These are phyloP conservation scores for Lycodopsis pacificus DNA, from an alignment of 2,797 vertebrate species.

Conservation along the genomic window DNA sequence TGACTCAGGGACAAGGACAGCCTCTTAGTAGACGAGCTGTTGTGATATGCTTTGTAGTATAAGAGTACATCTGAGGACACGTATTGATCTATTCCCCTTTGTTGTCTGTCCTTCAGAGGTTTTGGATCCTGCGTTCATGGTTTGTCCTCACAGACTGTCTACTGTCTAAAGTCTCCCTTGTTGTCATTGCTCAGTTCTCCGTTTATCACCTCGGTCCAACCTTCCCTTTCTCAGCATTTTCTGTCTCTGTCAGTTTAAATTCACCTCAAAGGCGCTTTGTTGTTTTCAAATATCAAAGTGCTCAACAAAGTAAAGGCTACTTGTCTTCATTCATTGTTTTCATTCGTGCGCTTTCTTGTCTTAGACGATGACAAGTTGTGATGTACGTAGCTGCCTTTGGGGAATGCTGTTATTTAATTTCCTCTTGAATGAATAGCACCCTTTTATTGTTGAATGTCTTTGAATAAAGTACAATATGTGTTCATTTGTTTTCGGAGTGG, in stretches of 20 bases:
- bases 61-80: conserved; percentile 12
- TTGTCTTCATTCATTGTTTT: conserved; percentile 2
- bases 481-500: background rate
- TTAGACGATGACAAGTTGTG: background rate
- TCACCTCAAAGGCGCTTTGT: background rate
- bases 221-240: background rate
- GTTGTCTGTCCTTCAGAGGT: background rate
- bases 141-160: conserved; percentile 1
- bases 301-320: background rate
- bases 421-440: background rate
- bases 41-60: conserved; percentile 10
- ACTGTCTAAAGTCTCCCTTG: background rate
- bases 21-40: background rate
- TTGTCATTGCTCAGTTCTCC: background rate
- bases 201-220: conserved; percentile 8
- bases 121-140: conserved; percentile 1
- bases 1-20: conserved; percentile 37
- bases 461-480: background rate
- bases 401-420: background rate
- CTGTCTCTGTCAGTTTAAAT: conserved; percentile 13
- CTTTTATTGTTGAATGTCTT: background rate
- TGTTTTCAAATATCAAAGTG: background rate
- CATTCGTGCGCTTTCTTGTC: background rate
- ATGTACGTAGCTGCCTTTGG: background rate
- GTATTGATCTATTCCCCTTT: conserved; percentile 15